Evolutionary conservation across 2,797 vertebrate species (phyloP).

Genomic region (Amniataba percoides): DNA sequence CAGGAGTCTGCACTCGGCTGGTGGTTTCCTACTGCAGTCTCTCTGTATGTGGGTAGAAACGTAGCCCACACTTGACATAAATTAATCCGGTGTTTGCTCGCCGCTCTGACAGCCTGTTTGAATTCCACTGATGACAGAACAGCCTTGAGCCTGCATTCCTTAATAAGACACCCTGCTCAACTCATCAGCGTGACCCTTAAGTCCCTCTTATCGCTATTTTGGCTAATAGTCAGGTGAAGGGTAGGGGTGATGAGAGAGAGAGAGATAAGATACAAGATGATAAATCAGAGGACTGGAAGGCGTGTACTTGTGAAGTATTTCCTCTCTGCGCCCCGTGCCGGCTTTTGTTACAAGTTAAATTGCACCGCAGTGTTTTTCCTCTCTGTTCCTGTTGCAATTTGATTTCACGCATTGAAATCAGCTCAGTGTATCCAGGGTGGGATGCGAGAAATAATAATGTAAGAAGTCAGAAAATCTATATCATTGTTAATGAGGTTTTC

Average conservation of each 20-base stretch:
- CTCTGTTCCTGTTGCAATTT: conserved; percentile 31
- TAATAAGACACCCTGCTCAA: conserved; percentile 16
- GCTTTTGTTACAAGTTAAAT: conserved; percentile 29
- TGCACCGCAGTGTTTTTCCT: neutral
- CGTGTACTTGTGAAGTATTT: conserved; percentile 34
- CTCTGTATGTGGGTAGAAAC: conserved; percentile 39
- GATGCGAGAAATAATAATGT: conserved; percentile 38
- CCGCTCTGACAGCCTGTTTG: conserved; percentile 37
- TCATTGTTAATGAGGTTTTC: conserved; percentile 56
- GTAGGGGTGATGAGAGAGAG: conserved; percentile 44
- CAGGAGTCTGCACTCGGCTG: conserved; percentile 46
- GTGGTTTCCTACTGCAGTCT: conserved; percentile 44
- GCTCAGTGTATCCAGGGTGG: conserved; percentile 13
- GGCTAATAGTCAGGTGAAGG: conserved; percentile 49
- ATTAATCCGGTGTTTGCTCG: conserved; percentile 34
- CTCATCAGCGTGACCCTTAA: conserved; percentile 34
- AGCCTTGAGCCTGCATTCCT: conserved; percentile 38
- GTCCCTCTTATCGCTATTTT: conserved; percentile 40
- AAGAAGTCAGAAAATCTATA: conserved; percentile 52
- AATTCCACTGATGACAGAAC: conserved; percentile 39
- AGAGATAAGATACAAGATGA: conserved; percentile 61
- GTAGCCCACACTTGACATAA: conserved; percentile 19
- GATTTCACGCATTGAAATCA: conserved; percentile 41
- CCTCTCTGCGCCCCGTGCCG: conserved; percentile 16
- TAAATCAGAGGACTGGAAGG: conserved; percentile 55